Percentiles rank a stretch among this genome's conserved stretches.
These are phyloP conservation scores for Callimorpha dominula DNA, from an alignment of 2,888 invertebrate species.

Conservation along the genomic window DNA sequence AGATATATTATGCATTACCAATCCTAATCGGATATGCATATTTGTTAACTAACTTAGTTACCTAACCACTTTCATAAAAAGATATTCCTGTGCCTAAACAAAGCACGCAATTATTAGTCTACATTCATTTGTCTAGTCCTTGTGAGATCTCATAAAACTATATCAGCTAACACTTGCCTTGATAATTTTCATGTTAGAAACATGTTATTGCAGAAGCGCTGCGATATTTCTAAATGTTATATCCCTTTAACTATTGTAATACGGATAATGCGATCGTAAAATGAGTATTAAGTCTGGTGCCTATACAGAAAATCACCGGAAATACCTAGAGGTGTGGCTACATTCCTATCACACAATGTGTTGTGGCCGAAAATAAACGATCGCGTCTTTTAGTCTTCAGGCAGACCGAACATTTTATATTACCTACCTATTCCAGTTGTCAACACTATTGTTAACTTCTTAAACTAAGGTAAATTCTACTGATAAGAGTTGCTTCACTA, in stretches of 20 bases:
- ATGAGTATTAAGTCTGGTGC: neutral
- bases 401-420: too few relatives aligned
- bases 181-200: conserved; percentile 30
- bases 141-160: conserved; percentile 7
- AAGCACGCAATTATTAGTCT: neutral
- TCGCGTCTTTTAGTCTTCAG: neutral
- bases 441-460: too few relatives aligned
- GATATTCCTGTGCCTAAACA: neutral
- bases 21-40: too few relatives aligned
- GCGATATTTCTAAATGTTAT: conserved; percentile 29
- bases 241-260: conserved; percentile 10
- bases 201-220: conserved; percentile 25
- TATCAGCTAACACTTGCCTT: conserved; percentile 32
- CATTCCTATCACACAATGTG: neutral
- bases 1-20: too few relatives aligned
- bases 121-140: neutral
- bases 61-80: too few relatives aligned
- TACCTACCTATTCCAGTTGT: too few relatives aligned
- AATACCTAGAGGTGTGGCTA: neutral
- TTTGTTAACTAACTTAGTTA: too few relatives aligned
- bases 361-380: neutral
- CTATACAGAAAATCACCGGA: neutral
- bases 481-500: too few relatives aligned
- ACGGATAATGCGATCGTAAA: conserved; percentile 9
- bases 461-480: too few relatives aligned